Evolutionary conservation across 2,113 vertebrate genomes (phyloP), one percentile per base, ranked within the genome.

Genomic region (Myotis brandtii): DNA sequence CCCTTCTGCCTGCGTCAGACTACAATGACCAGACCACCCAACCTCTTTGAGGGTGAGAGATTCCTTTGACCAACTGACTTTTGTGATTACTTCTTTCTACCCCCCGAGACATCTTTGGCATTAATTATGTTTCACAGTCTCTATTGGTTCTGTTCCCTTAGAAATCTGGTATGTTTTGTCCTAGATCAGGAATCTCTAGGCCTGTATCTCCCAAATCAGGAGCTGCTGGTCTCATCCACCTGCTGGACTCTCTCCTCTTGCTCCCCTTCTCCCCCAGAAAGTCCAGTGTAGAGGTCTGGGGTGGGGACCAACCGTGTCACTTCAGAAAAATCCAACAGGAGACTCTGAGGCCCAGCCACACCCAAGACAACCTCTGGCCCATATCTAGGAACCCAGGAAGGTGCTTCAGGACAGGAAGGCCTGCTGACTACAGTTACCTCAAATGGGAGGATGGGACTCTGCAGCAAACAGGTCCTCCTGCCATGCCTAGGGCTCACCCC

Each of bases 301-400:
- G 52, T 34, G 23, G 73, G 4, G 8, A 73, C 32, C 4, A 27
- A 72, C 37, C 5, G 2, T 18, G 7, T 30, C 2, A 1, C 13
- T 93, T 52, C 94, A 82, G 48, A 96, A 72, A 84, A 87, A 21
- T 21, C 48, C 52, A 67, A 43, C 43, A 52, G 82, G 34, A 92
- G 48, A 32, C 12, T 6, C 11, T 43, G 37, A 96, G 54, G 34
- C 34, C 43, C 48, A 52, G 48, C 21, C 43, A 69, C n/a, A 46
- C 23, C 20, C 4, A 20, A 76, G 2, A 54, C 67, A 17, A 7
- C 12, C 32, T 23, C 23, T 27, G 43, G 25, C 18, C 66, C 64
- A 3, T 18, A 37, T 46, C 25, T 21, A 40, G 27, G 25, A 82
- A 20, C 40, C 23, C 30, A 56, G 27, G 10, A 9, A 64, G 37